Evolutionary conservation across 2,888 invertebrate species (phyloP), one percentile per base, ranked within the genome.

Genomic region (Dinocampus coccinellae): DNA sequence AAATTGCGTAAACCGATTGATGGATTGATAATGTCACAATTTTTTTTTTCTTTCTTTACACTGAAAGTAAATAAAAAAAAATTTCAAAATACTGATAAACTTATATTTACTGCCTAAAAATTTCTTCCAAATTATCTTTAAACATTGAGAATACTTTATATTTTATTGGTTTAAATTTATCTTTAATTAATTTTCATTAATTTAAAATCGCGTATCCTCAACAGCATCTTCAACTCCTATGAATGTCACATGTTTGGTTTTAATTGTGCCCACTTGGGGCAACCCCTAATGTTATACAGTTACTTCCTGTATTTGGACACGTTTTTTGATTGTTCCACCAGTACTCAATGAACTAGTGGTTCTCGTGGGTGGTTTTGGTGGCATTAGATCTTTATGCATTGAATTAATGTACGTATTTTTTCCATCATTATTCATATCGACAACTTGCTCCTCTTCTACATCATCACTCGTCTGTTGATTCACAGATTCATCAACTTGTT

Each of bases 271-370:
- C 85, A 84, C 83, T 57, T 79, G 84, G 85, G 86, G 85, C 86
- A 86, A 86, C 83, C 86, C 85, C 87, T 87, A 87, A 87, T 85
- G 87, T 91, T 93, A 94, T 85, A 94, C 94, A 73, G 93, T 93
- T 86, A 94, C 94, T 88, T 94, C 94, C 88, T 94, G 93, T 80
- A 94, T 94, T 88, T 94, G 94, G 73, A 94, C 94, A 83, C 94
- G 91, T 87, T 94, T 94, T 88, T 94, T 94, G 78, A 93, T 89
- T 29, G 92, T 92, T 42, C 89, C 90, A 69, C 87, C 85, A 39
- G 75, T 80, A 58, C 67, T 74, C 47, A 79, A 67, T 26, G 77
- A 78, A 70, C 79, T 79, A 62, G 87, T 86, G 9, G 87, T 88
- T 60, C 86, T 82, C 16, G 84, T 81, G 0, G 88, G 86, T 36